A percentile compares a stretch with the other conserved stretches of the same genome.
These are phyloP conservation scores for Apomyelois bistriatella DNA, from an alignment of 2,888 invertebrate species.

Conservation along the genomic window DNA sequence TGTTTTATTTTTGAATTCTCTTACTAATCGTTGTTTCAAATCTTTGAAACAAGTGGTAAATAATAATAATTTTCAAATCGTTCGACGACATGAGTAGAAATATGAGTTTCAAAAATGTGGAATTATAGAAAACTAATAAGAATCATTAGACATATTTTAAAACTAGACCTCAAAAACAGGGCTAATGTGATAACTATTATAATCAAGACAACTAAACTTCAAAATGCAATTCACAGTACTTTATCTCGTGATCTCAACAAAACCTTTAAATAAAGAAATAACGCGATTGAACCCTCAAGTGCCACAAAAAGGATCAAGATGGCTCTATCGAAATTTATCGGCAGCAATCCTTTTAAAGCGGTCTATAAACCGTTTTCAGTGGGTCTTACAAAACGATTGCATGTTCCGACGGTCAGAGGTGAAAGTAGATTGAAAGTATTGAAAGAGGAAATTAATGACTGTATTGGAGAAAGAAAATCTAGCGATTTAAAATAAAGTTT, in stretches of 20 bases:
- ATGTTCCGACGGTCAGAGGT: constrained; percentile 29
- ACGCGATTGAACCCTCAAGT: constrained; percentile 30
- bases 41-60: too few relatives aligned
- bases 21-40: too few relatives aligned
- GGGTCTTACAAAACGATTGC: constrained; percentile 37
- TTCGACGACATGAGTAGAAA: too few relatives aligned
- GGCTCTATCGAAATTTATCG: constrained; percentile 44
- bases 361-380: constrained; percentile 36
- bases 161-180: too few relatives aligned
- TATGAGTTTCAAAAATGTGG: too few relatives aligned
- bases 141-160: too few relatives aligned
- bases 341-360: constrained; percentile 44
- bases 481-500: not conserved
- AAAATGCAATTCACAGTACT: not conserved
- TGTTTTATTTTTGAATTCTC: too few relatives aligned
- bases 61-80: too few relatives aligned
- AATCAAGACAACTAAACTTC: not conserved
- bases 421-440: constrained; percentile 24
- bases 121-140: too few relatives aligned
- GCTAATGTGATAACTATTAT: not conserved
- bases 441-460: constrained; percentile 24
- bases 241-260: not conserved
- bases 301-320: constrained; percentile 33
- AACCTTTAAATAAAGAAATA: constrained; percentile 17
- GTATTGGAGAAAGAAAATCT: constrained; percentile 16